These are phyloP conservation scores for Parapsyche elsis DNA, from an alignment of 1,140 invertebrate genomes.

Conservation along the genomic window DNA sequence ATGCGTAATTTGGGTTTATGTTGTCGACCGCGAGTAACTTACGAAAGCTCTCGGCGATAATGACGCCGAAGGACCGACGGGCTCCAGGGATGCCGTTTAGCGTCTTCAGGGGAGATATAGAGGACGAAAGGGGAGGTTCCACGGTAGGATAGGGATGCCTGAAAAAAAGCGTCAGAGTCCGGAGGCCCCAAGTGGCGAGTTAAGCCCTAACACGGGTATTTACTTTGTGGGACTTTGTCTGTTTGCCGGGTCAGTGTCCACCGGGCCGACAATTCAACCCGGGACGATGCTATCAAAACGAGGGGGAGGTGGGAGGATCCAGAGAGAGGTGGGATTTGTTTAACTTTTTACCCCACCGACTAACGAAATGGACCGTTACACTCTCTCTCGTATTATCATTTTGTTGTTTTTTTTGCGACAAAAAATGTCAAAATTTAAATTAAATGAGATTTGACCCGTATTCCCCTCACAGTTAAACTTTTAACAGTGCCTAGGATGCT, in stretches of 20 bases:
- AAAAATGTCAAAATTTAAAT: too few species aligned
- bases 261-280: slow-evolving; percentile 36
- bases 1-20: too few species aligned
- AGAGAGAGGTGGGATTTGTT: slow-evolving; percentile 39
- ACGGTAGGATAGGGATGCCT: background rate
- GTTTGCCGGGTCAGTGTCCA: slow-evolving; percentile 33
- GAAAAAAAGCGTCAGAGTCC: slow-evolving; percentile 3
- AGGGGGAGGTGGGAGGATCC: background rate
- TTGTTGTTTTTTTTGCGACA: too few species aligned
- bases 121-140: background rate
- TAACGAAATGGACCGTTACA: slow-evolving; percentile 33
- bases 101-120: background rate
- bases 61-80: background rate
- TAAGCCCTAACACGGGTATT: slow-evolving; percentile 56
- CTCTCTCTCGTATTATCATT: too few species aligned
- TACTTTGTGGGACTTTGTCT: slow-evolving; percentile 55
- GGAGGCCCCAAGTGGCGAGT: slow-evolving; percentile 48
- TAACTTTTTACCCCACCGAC: slow-evolving; percentile 39
- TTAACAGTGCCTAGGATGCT: too few species aligned
- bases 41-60: background rate
- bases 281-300: slow-evolving; percentile 32
- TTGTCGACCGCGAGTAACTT: too few species aligned
- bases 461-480: too few species aligned
- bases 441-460: too few species aligned
- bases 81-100: background rate